Conservation (phyloP, 2,113 vertebrate species). For the Argyrosomus japonicus region DNA sequence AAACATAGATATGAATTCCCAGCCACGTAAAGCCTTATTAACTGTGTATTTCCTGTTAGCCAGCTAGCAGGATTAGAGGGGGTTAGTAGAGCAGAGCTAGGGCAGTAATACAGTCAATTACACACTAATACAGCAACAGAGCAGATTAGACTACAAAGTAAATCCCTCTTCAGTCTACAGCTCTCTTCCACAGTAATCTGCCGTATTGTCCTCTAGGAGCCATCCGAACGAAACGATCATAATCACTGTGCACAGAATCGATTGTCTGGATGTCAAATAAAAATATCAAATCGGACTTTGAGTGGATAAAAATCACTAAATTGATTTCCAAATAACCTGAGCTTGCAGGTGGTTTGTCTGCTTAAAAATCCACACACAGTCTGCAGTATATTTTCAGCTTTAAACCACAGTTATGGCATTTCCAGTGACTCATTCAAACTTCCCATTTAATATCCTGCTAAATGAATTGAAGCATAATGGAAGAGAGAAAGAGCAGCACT, state of each 20-base stretch:
- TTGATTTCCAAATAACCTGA: neutral
- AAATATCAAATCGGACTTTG: neutral
- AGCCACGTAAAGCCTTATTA: constrained; percentile 44
- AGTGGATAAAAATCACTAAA: neutral
- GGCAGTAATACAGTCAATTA: constrained; percentile 61
- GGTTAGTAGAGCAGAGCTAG: constrained; percentile 36
- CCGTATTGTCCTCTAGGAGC: constrained; percentile 29
- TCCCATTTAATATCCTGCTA: constrained; percentile 18
- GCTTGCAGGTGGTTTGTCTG: neutral
- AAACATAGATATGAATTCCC: constrained; percentile 21
- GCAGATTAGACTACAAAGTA: constrained; percentile 56
- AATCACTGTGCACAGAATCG: neutral
- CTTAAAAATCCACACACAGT: neutral
- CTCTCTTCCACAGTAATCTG: constrained; percentile 48
- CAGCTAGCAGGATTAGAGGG: constrained; percentile 56
- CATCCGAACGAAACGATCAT: constrained; percentile 23
- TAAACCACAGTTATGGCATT: neutral
- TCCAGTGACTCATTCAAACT: neutral
- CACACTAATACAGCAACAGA: constrained; percentile 57
- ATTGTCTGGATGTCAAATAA: neutral
- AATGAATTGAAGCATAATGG: constrained; percentile 12
- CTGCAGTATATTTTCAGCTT: neutral
- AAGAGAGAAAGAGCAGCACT: constrained; percentile 20
- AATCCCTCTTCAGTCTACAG: constrained; percentile 47
- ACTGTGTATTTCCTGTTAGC: constrained; percentile 39